Evolutionary conservation across 2,888 invertebrate genomes (phyloP), one percentile per base, ranked within the genome.

Genomic region (Aphodius sticticus): DNA sequence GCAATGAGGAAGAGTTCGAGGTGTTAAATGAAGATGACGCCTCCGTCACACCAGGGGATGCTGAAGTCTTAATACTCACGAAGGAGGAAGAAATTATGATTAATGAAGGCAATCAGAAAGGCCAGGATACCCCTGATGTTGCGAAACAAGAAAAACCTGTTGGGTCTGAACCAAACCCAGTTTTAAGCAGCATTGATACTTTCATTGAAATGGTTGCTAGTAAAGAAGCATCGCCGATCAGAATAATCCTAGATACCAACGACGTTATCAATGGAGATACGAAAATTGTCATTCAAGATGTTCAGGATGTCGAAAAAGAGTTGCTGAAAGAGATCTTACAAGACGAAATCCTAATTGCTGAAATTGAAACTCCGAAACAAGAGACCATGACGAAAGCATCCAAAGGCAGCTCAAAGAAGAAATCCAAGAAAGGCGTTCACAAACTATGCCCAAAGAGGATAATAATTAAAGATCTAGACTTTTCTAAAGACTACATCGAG

Each of bases 231-330:
- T 35, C 38, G 0, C 53, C 75, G 2, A 70, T n/a, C 16, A 71
- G 70, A 79, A 38, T 53, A 16, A 16, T 15, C 69, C 9, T 72
- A 53, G 53, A 53, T 16, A 78, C 16, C 16, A 71, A 15, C 15
- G 80, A 77, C 5, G 83, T 84, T 76, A 80, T 85, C 35, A 81
- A 77, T 9, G 82, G 38, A 53, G 53, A 53, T 12, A 53, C 53
- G 12, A 78, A 80, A 53, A 76, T 82, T 12, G 69, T 81, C 36
- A 83, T 84, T 16, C 82, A 82, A 37, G 84, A 85, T 79, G 85
- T 86, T 4, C 83, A 84, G 53, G 86, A 86, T 69, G 84, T 87
- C 69, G 85, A 86, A 80, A 84, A 84, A 75, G 84, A 84, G 74
- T 77, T 86, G n/a, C 38, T 80, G 9, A 76, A 76, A 37, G 69